These are phyloP conservation scores for Cephalopachus bancanus DNA, from an alignment of 2,797 vertebrate species.

Conservation along the genomic window DNA sequence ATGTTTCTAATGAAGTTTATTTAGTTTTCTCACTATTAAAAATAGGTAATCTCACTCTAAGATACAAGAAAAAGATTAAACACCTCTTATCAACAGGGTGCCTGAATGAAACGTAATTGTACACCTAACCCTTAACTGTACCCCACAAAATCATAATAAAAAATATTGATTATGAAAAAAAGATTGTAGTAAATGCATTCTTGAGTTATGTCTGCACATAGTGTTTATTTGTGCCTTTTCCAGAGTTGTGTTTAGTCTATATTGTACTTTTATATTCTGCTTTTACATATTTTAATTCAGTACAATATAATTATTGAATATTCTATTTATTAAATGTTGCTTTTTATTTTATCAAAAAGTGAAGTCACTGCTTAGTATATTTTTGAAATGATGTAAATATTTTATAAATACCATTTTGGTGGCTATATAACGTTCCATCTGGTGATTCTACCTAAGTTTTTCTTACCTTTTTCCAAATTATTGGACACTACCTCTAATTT, in stretches of 20 bases:
- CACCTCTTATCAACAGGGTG: too few relatives aligned
- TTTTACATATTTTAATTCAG: not conserved
- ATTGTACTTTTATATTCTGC: not conserved
- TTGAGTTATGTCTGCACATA: not conserved
- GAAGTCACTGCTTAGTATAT: not conserved
- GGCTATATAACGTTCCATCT: not conserved
- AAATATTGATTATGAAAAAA: too few relatives aligned
- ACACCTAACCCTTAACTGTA: too few relatives aligned
- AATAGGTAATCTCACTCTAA: not conserved
- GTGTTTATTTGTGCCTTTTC: not conserved
- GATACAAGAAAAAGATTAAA: not conserved
- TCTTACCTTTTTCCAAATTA: not conserved
- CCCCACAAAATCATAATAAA: too few relatives aligned
- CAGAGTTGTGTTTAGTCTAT: not conserved
- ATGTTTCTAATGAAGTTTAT: not conserved
- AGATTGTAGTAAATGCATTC: not conserved
- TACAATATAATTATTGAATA: not conserved
- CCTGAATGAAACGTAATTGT: too few relatives aligned
- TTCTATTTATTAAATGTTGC: not conserved
- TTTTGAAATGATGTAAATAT: not conserved
- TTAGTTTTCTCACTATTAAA: not conserved
- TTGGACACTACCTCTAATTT: not conserved
- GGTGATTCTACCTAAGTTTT: not conserved
- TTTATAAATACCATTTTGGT: not conserved
- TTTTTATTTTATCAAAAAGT: constrained; percentile 23